Conservation (phyloP, 1,140 invertebrate genomes). For the Drosophila oshimai region DNA sequence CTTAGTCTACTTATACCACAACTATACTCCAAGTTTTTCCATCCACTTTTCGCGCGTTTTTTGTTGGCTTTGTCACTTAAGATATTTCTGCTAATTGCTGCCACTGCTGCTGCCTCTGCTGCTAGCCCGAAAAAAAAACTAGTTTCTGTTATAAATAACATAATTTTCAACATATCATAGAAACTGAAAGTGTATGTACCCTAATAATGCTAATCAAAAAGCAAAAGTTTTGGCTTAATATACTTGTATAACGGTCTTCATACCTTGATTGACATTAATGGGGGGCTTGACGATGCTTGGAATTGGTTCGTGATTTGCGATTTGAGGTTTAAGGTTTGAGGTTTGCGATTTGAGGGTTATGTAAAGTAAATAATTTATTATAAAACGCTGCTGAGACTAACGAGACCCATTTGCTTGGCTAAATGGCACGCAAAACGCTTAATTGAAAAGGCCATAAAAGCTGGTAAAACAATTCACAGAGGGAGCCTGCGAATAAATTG, state of each 20-base stretch:
- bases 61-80: slow-evolving; percentile 64
- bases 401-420: slow-evolving; percentile 25
- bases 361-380: slow-evolving; percentile 32
- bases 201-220: slow-evolving; percentile 53
- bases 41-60: slow-evolving; percentile 3
- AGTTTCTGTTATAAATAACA: neutral
- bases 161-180: slow-evolving; percentile 25
- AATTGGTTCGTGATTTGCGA: neutral
- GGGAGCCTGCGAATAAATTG: neutral
- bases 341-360: neutral
- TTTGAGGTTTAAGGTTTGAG: neutral
- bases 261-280: slow-evolving; percentile 49
- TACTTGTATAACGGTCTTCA: slow-evolving; percentile 30
- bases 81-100: slow-evolving; percentile 55
- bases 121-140: slow-evolving; percentile 13
- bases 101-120: neutral
- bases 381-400: slow-evolving; percentile 16
- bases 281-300: neutral
- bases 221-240: slow-evolving; percentile 43
- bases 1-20: slow-evolving; percentile 79
- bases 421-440: slow-evolving; percentile 29
- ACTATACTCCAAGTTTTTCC: neutral
- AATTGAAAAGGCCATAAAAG: slow-evolving; percentile 26
- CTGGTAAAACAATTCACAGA: neutral
- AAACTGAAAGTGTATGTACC: slow-evolving; percentile 65